Base-by-base conservation (phyloP, 2,113 vertebrate species). In the Phaethornis superciliosus region DNA sequence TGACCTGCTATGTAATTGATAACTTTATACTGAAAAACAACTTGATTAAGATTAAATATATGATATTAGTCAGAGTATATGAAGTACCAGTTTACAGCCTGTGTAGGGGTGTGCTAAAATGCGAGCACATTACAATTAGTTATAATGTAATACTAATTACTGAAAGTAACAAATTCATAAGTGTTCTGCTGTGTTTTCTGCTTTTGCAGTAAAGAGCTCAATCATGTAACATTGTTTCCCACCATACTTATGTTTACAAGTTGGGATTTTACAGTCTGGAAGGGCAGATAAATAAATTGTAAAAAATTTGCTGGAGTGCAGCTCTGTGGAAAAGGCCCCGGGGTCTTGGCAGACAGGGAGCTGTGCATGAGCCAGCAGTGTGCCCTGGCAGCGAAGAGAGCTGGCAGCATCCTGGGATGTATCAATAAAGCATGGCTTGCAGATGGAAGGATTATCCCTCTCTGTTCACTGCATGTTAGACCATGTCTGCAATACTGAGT, bases 321-420 rank as follows among this genome's bases (percentile, higher is more conserved):
- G 62, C 70, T 89, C 62, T 79, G 0, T 85, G 96, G 91, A 95
- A 95, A 94, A 95, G 54, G 70, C 89, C 87, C 87, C 54, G 52
- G 26, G 78, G 90, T 68, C 65, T 4, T 95, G 96, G 89, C 89
- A 92, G 75, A 20, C 26, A 63, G 35, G 0, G 3, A 91, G 62
- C 12, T 60, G 70, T 0, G 1, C 30, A 2, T 40, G 65, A 91
- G 87, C 74, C 87, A 95, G 60, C 64, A 81, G 52, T 4, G 8
- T 94, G 87, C 70, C 74, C 84, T 94, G 94, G 89, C 93, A 90
- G 70, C 12, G 64, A n/a, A 71, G 52, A 7, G 27, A 68, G 26
- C 59, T 92, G 76, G 63, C 65, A 89, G 44, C 49, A 72, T 68
- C n/a, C 64, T 78, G 68, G 33, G n/a, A 46, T 77, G 21, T 32